A percentile compares a stretch with the other conserved stretches of the same genome.
Evolutionary conservation across 2,113 vertebrate species (phyloP).

Genomic region (Syngnathus floridae): DNA sequence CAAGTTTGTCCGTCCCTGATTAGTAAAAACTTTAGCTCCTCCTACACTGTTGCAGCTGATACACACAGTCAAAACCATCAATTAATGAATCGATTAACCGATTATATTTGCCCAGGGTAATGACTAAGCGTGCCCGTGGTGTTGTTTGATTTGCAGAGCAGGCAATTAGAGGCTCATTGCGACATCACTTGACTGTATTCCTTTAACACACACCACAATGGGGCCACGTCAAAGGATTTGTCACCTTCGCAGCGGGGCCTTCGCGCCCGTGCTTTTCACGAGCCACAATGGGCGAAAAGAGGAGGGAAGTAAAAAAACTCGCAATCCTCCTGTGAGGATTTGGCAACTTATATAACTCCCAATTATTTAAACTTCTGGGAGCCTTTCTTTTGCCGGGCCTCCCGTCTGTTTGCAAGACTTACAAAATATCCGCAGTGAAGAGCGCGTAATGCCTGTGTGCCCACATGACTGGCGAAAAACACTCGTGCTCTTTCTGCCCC

Average conservation of each 20-base stretch:
- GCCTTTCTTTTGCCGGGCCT: conserved; percentile 60
- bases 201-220: conserved; percentile 71
- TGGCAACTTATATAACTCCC: conserved; percentile 79
- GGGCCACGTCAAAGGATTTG: conserved; percentile 77
- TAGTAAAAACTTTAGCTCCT: conserved; percentile 58
- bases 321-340: conserved; percentile 77
- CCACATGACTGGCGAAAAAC: conserved; percentile 77
- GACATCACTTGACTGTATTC: conserved; percentile 70
- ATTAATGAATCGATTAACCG: neutral
- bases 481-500: conserved; percentile 79
- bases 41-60: conserved; percentile 38
- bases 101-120: neutral
- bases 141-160: conserved; percentile 71
- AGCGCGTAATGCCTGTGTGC: conserved; percentile 78
- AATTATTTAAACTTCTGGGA: conserved; percentile 77
- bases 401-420: conserved; percentile 76
- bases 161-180: conserved; percentile 74
- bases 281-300: conserved; percentile 69
- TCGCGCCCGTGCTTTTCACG: conserved; percentile 68
- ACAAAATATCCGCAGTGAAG: conserved; percentile 75
- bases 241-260: conserved; percentile 73
- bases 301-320: conserved; percentile 45
- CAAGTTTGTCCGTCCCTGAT: conserved; percentile 67
- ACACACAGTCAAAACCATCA: neutral
- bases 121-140: conserved; percentile 19